phyloP scores from a whole-genome alignment of 2,113 vertebrate species.

The Beaufortia kweichowensis region DNA sequence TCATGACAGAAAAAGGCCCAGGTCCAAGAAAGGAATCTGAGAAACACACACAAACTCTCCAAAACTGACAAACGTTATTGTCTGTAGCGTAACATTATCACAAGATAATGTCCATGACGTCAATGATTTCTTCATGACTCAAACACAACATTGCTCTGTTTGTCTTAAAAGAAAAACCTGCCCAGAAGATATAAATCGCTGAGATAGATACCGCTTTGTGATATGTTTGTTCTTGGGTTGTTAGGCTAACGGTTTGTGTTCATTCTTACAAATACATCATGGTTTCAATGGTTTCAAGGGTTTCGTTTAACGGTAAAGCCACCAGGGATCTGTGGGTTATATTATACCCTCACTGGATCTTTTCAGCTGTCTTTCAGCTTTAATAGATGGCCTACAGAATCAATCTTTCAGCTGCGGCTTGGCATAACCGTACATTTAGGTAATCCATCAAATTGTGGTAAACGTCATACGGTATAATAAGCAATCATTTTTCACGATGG shows the following conservation, averaged over 20 bases:
- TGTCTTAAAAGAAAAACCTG: background rate
- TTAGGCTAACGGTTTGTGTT: background rate
- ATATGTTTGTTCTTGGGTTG: constrained; percentile 23
- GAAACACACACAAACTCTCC: background rate
- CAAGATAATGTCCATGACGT: background rate
- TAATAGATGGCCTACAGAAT: constrained; percentile 28
- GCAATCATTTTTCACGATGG: constrained; percentile 59
- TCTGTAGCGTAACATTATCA: background rate
- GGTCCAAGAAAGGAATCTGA: background rate
- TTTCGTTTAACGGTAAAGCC: constrained; percentile 15
- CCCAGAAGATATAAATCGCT: background rate
- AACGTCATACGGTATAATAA: constrained; percentile 60
- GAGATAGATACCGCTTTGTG: background rate
- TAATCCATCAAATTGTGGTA: constrained; percentile 63
- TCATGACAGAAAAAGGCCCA: background rate
- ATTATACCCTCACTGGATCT: constrained; percentile 15
- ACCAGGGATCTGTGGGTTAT: constrained; percentile 2
- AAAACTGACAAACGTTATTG: background rate
- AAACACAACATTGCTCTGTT: background rate
- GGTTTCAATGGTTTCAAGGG: constrained; percentile 17
- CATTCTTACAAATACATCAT: constrained; percentile 12
- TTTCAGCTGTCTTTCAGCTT: constrained; percentile 18
- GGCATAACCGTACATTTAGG: constrained; percentile 47
- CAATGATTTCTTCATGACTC: background rate
- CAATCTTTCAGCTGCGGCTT: constrained; percentile 39